Evolutionary conservation across 2,113 vertebrate species (phyloP).

Genomic region (Albula glossodonta): DNA sequence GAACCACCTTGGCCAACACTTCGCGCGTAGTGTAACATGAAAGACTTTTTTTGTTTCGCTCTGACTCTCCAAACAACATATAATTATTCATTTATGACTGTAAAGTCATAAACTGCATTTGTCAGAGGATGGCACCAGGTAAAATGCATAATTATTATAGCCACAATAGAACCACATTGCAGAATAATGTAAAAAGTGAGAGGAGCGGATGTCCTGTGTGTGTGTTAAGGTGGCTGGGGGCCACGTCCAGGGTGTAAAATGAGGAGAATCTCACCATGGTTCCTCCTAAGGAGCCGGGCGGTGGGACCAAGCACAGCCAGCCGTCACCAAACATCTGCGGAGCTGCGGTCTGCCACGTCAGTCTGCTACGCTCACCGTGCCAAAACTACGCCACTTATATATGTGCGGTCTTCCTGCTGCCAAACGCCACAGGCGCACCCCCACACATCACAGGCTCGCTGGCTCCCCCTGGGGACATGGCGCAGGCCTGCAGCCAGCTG

Average conservation of each 20-base stretch:
- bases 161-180: background rate
- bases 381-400: slow-evolving; percentile 48
- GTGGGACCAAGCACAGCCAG: slow-evolving; percentile 51
- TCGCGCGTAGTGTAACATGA: too few species aligned
- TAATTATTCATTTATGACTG: background rate
- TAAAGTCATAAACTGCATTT: background rate
- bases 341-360: slow-evolving; percentile 13
- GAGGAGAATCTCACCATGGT: slow-evolving; percentile 52
- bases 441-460: background rate
- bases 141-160: background rate
- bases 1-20: too few species aligned
- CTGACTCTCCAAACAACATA: background rate
- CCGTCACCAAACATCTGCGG: slow-evolving; percentile 54
- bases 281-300: slow-evolving; percentile 46
- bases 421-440: slow-evolving; percentile 15
- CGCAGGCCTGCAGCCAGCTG: background rate
- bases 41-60: background rate
- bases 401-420: slow-evolving; percentile 27
- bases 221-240: slow-evolving; percentile 21
- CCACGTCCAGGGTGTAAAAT: slow-evolving; percentile 42
- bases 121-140: background rate
- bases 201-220: background rate
- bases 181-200: background rate
- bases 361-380: slow-evolving; percentile 28
- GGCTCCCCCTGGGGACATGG: background rate